Conservation (phyloP, 2,888 invertebrate genomes). For the Euclidia mi region DNA sequence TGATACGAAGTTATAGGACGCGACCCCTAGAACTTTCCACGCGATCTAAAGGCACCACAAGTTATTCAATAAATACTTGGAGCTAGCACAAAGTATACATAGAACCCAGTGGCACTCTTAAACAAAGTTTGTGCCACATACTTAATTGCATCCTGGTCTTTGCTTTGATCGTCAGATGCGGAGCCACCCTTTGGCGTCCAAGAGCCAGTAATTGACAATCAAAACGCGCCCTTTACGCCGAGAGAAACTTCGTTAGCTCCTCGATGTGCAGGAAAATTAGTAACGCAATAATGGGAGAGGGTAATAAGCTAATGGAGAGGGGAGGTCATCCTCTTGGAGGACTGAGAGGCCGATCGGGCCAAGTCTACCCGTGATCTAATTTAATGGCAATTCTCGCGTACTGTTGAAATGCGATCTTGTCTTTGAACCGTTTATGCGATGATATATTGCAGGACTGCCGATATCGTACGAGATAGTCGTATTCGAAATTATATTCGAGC, state of each 20-base stretch:
- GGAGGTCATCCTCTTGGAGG: slow-evolving; percentile 74
- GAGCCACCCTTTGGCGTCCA: slow-evolving; percentile 77
- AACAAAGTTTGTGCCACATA: slow-evolving; percentile 74
- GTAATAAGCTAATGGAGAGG: slow-evolving; percentile 86
- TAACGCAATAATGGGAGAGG: slow-evolving; percentile 85
- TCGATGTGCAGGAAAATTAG: slow-evolving; percentile 87
- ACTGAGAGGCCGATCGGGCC: slow-evolving; percentile 69
- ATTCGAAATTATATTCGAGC: too few relatives aligned
- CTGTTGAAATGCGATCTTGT: slow-evolving; percentile 71
- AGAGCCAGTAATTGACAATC: slow-evolving; percentile 87
- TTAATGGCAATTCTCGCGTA: slow-evolving; percentile 76
- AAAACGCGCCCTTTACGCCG: slow-evolving; percentile 83
- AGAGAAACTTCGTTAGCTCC: slow-evolving; percentile 84
- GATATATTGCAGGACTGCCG: slow-evolving; percentile 58
- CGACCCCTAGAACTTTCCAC: too few relatives aligned
- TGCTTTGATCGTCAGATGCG: slow-evolving; percentile 70
- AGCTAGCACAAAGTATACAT: not conserved
- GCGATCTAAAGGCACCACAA: too few relatives aligned
- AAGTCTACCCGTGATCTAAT: slow-evolving; percentile 73
- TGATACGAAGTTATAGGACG: too few relatives aligned
- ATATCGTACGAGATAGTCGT: too few relatives aligned
- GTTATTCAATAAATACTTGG: not conserved
- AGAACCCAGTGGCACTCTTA: slow-evolving; percentile 12
- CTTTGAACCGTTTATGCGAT: slow-evolving; percentile 65
- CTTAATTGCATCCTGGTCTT: slow-evolving; percentile 82